Percentiles rank a stretch among this genome's conserved stretches.
Evolutionary conservation across 1,140 invertebrate genomes (phyloP).

Genomic region (Drosophila virilis): DNA sequence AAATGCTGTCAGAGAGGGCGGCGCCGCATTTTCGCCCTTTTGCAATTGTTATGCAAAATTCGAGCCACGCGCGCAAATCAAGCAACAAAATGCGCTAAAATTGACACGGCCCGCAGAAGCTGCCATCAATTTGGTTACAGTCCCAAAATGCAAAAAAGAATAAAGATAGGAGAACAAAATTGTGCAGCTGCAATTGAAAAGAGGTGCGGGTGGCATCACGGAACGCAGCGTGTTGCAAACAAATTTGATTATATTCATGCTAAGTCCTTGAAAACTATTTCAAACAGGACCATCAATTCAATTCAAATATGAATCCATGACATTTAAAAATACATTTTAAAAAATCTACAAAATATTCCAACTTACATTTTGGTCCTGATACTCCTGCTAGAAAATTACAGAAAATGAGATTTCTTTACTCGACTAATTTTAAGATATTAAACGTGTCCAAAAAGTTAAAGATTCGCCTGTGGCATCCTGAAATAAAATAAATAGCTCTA

Average conservation of each 20-base stretch:
- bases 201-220: not conserved
- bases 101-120: constrained; percentile 37
- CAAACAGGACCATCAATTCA: not conserved
- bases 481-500: too few species aligned
- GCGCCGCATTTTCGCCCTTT: not conserved
- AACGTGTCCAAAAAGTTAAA: too few species aligned
- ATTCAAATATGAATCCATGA: not conserved
- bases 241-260: constrained; percentile 20
- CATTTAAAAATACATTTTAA: too few species aligned
- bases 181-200: constrained; percentile 1
- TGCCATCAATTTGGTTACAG: constrained; percentile 27
- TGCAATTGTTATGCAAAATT: constrained; percentile 78
- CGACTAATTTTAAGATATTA: too few species aligned
- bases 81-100: constrained; percentile 52
- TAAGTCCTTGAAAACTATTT: not conserved
- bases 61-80: constrained; percentile 65
- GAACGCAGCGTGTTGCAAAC: not conserved
- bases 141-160: not conserved
- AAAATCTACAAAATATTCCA: not conserved
- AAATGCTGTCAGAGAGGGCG: constrained; percentile 29
- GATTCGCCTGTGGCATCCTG: too few species aligned
- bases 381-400: too few species aligned
- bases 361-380: too few species aligned
- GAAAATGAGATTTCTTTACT: too few species aligned
- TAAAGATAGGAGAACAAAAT: not conserved